Base-by-base conservation (phyloP, 92 coral and sea anemone genomes). In the Phenganax marumi region DNA sequence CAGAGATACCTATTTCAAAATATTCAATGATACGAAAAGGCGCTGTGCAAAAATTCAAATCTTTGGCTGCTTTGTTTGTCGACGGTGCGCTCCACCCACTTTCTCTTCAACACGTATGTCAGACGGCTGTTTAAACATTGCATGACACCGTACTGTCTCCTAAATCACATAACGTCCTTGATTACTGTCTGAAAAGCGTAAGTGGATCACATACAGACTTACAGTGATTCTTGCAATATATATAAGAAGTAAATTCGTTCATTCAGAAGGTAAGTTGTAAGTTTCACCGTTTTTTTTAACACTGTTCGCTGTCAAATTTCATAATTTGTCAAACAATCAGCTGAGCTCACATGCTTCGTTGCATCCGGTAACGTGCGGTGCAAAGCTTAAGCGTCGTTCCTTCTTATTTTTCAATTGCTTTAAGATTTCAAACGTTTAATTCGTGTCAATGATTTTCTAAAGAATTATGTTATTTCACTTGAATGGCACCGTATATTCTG, bases 61-160 rank as follows among this genome's bases (percentile, higher is more conserved):
- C n/a, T 23, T 58, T 14, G 21, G 8, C 65, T 58, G 23, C 6
- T 8, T 62, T 62, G 68, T 18, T 62, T 62, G 43, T 62, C 43
- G 3, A 62, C 68, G 22, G 18, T 13, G 43, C 21, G 72, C 72
- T 66, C 72, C 72, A 66, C 72, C 72, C 72, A 66, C 72, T 66
- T 25, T 66, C 14, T 66, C 33, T 0, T 21, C 14, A 19, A 16
- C 14, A 60, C 66, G 24, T 64, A 22, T 64, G 11, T 25, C 70
- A 64, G 49, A 66, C 72, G 72, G 72, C n/a, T 17, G 49, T 1
- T 10, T 23, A 66, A 66, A 62, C 68, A 62, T 62, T 62, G 68
- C 25, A 49, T 66, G 72, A 33, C 72, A 66, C 14, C 68, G 68
- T 23, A 39, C 43, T 62, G 33, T 19, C 7, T 3, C 68, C 0